A percentile compares a stretch with the other conserved stretches of the same genome.
Conservation (phyloP, 1,140 invertebrate species). For the Drosophila nannoptera region DNA sequence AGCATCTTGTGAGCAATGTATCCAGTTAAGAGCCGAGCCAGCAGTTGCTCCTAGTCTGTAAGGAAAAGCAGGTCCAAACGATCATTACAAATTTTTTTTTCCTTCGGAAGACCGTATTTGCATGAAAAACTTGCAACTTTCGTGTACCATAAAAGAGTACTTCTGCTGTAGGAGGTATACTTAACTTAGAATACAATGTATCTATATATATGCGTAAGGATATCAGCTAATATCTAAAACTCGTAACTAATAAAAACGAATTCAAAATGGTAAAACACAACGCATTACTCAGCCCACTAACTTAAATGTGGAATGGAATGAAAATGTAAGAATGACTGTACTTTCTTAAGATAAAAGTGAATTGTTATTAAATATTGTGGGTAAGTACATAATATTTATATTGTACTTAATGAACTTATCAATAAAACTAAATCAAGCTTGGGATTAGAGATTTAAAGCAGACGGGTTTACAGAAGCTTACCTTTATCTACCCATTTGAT, state of each 20-base stretch:
- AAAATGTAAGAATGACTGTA: no score
- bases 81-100: slow-evolving; percentile 5
- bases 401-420: no score
- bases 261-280: slow-evolving; percentile 60
- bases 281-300: not conserved
- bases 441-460: no score
- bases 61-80: slow-evolving; percentile 17
- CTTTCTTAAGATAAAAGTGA: no score
- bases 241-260: slow-evolving; percentile 66
- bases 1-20: slow-evolving; percentile 36
- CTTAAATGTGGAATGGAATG: no score
- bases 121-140: slow-evolving; percentile 18
- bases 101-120: slow-evolving; percentile 11
- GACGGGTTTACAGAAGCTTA: no score
- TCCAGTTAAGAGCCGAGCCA: slow-evolving; percentile 31
- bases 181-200: slow-evolving; percentile 50
- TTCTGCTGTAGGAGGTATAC: slow-evolving; percentile 38
- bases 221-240: slow-evolving; percentile 61
- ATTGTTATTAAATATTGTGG: no score
- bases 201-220: slow-evolving; percentile 47
- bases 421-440: no score
- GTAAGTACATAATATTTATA: no score
- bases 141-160: slow-evolving; percentile 19
- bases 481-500: no score
- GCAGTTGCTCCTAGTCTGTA: slow-evolving; percentile 38